A percentile compares a stretch with the other conserved stretches of the same genome.
These are phyloP conservation scores for Hypotaenidia okinawae DNA, from an alignment of 2,797 vertebrate species.

Conservation along the genomic window DNA sequence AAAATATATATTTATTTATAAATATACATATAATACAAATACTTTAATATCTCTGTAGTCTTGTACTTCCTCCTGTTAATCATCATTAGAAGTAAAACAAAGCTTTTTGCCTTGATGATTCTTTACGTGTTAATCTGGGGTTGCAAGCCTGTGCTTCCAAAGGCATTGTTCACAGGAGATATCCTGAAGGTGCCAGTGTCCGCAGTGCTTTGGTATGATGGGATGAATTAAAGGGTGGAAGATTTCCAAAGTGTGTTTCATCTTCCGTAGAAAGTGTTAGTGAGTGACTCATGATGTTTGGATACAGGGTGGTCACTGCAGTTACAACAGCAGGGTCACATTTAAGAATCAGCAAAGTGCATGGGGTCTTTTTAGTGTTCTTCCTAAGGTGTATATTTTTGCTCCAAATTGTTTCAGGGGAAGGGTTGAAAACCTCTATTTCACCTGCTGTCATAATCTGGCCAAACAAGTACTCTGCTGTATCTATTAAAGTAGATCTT, in stretches of 20 bases:
- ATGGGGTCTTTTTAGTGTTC: not conserved
- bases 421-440: not conserved
- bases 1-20: conserved; percentile 2
- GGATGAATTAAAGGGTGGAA: not conserved
- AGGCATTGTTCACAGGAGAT: not conserved
- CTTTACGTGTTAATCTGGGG: not conserved
- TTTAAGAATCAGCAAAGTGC: not conserved
- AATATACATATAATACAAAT: not conserved
- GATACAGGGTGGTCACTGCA: not conserved
- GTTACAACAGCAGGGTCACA: not conserved
- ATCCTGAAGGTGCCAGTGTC: not conserved
- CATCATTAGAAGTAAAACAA: not conserved
- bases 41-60: not conserved
- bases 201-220: not conserved
- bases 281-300: not conserved
- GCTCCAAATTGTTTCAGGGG: not conserved
- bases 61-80: conserved; percentile 1
- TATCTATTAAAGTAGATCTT: not conserved
- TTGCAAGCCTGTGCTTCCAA: not conserved
- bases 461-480: not conserved
- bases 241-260: not conserved
- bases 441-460: not conserved
- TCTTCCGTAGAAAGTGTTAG: not conserved
- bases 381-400: no score
- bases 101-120: not conserved